Evolutionary conservation across 2,888 invertebrate species (phyloP).

Genomic region (Polydrusus cervinus): DNA sequence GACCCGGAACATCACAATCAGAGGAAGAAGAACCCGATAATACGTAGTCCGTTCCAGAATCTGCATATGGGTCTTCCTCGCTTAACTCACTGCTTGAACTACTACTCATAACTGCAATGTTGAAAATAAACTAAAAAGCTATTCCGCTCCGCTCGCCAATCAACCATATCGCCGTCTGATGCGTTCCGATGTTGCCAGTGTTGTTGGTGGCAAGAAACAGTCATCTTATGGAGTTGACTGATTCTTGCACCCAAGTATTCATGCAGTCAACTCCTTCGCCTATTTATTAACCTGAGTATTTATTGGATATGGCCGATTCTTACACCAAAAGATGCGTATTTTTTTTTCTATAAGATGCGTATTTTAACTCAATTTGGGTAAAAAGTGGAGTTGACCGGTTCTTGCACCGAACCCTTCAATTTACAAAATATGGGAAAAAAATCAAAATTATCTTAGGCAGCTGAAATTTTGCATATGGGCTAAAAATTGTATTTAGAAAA

Average conservation of each 20-base stretch:
- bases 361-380: no score
- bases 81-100: background rate
- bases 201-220: constrained; percentile 1
- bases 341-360: background rate
- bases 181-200: background rate
- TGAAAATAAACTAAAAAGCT: no score
- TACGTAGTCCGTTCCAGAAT: background rate
- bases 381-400: no score
- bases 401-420: no score
- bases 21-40: background rate
- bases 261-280: background rate
- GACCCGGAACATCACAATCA: background rate
- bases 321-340: background rate
- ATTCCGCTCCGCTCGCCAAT: background rate
- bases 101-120: no score
- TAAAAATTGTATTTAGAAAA: no score
- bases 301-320: background rate
- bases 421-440: no score
- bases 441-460: no score
- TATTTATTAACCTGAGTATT: background rate
- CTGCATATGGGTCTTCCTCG: background rate
- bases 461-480: no score
- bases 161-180: background rate
- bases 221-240: background rate
- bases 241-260: background rate